A percentile compares a stretch with the other conserved stretches of the same genome.
These are phyloP conservation scores for Hippolais icterina DNA, from an alignment of 2,113 vertebrate genomes.

Conservation along the genomic window DNA sequence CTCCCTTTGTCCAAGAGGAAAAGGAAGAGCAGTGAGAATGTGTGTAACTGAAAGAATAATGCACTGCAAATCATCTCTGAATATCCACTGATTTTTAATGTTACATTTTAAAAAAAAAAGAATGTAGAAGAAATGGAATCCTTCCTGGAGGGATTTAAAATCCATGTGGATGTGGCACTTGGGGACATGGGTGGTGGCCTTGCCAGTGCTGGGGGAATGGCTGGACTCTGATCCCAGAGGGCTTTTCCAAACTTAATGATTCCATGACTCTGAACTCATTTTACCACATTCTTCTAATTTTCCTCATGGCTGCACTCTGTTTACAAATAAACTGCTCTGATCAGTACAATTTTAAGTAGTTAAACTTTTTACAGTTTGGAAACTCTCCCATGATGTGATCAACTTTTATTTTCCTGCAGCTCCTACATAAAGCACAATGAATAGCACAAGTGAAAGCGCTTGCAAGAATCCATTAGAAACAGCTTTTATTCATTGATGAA, in stretches of 20 bases:
- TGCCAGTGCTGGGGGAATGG: not conserved
- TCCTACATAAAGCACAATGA: not conserved
- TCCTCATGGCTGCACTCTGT: not conserved
- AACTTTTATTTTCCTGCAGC: not conserved
- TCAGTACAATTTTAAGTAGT: not conserved
- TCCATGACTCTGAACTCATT: not conserved
- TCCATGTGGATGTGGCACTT: not conserved
- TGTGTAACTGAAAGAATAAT: not conserved
- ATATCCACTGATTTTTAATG: not conserved
- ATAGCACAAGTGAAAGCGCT: not conserved
- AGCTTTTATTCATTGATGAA: conserved; percentile 21
- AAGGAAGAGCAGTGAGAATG: not conserved
- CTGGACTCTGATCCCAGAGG: not conserved
- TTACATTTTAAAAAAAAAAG: not conserved
- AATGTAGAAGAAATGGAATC: not conserved
- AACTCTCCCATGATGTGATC: not conserved
- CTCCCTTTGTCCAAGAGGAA: not conserved
- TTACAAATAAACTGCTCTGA: not conserved
- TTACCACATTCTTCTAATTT: not conserved
- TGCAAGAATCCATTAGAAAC: not conserved
- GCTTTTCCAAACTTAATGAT: not conserved
- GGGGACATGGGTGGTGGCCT: not conserved
- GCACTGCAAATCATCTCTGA: not conserved
- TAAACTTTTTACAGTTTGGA: not conserved
- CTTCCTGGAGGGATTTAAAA: not conserved